Conservation (phyloP, 2,797 vertebrate genomes). For the Propithecus deckenii region DNA sequence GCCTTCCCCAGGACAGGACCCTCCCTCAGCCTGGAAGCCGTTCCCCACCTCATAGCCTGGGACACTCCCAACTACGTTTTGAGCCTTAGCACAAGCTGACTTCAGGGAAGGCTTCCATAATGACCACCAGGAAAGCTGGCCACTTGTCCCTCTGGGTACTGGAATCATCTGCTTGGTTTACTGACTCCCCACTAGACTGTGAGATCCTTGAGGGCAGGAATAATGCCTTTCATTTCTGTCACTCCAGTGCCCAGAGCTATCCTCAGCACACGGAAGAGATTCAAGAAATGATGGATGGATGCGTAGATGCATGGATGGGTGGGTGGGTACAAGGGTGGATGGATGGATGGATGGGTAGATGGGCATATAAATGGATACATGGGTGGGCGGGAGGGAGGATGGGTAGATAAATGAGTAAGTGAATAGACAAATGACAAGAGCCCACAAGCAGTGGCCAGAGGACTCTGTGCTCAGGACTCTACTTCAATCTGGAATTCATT, state of each 20-base stretch:
- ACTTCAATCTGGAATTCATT: not conserved
- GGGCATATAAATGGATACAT: fast-evolving
- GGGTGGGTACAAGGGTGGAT: fast-evolving
- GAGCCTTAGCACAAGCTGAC: not conserved
- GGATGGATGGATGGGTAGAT: too few relatives aligned
- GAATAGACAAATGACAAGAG: not conserved
- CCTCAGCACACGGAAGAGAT: not conserved
- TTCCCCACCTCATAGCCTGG: not conserved
- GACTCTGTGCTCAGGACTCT: not conserved
- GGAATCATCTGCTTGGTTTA: not conserved
- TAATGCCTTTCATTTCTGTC: not conserved
- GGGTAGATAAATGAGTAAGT: not conserved
- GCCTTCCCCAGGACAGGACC: not conserved
- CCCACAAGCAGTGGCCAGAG: not conserved
- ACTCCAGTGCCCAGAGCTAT: not conserved
- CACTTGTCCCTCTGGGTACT: not conserved
- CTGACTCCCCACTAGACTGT: not conserved
- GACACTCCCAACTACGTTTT: not conserved
- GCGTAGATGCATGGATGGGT: too few relatives aligned
- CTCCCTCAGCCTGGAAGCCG: not conserved
- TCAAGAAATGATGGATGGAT: not conserved
- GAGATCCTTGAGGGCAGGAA: not conserved
- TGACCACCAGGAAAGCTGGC: not conserved
- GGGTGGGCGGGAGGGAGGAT: not conserved
- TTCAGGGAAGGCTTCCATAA: not conserved